Percentiles rank a stretch among this genome's conserved stretches.
phyloP scores from a whole-genome alignment of 2,113 vertebrate species.

The Eptatretus burgeri region DNA sequence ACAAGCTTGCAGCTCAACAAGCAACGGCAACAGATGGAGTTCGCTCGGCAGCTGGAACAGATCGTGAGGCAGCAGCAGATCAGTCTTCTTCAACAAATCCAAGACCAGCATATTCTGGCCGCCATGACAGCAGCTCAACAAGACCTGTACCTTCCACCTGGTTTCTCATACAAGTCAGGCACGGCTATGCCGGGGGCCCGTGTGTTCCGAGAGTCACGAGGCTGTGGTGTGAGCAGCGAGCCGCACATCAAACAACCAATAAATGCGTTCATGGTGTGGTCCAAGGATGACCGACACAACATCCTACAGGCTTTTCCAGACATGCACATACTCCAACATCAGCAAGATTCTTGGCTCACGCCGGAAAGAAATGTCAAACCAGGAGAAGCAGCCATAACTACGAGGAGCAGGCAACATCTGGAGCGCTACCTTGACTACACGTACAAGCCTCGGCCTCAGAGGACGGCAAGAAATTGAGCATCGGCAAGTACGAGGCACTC shows the following conservation, averaged over 20 bases:
- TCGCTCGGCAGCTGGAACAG: too few species aligned
- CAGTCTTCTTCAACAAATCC: too few species aligned
- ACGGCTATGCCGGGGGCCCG: constrained; percentile 84
- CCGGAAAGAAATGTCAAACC: constrained; percentile 97
- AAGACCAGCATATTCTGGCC: too few species aligned
- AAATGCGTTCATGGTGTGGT: constrained; percentile 99
- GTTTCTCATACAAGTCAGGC: too few species aligned
- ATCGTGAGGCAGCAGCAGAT: too few species aligned
- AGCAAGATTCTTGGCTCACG: constrained; percentile 95
- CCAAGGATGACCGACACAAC: constrained; percentile 80
- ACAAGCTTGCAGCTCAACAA: too few species aligned
- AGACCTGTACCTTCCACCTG: too few species aligned
- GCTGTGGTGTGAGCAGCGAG: constrained; percentile 38
- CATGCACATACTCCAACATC: constrained; percentile 99
- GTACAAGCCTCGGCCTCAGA: constrained; percentile 83
- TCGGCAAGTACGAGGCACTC: constrained; percentile 88
- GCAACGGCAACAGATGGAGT: too few species aligned
- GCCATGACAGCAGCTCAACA: too few species aligned
- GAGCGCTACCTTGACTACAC: constrained; percentile 98
- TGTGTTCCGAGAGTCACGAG: constrained; percentile 74
- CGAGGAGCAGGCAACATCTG: constrained; percentile 93
- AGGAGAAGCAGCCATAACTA: constrained; percentile 99
- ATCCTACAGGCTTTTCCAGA: constrained; percentile 94
- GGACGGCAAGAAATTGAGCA: constrained; percentile 80
- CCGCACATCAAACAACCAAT: constrained; percentile 92